Percentiles rank a stretch among this genome's conserved stretches.
phyloP scores from a whole-genome alignment of 2,113 vertebrate genomes.

The Empidonax traillii region DNA sequence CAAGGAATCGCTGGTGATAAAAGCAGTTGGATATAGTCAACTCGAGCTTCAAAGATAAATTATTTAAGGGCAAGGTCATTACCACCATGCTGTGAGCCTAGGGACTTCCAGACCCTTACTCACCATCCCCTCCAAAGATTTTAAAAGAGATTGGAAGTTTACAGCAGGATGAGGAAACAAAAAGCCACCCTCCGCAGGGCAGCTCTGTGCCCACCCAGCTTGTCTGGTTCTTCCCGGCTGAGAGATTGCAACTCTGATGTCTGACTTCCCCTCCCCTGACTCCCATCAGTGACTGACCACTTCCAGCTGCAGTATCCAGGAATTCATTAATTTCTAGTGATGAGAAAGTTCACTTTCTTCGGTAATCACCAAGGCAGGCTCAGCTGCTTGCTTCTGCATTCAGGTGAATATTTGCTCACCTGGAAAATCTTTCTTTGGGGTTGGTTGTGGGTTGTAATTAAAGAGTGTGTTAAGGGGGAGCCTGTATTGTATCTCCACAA shows the following conservation, averaged over 20 bases:
- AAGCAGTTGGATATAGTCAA: not conserved
- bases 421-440: not conserved
- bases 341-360: not conserved
- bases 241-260: not conserved
- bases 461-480: not conserved
- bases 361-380: not conserved
- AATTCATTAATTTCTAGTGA: not conserved
- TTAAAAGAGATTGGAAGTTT: slow-evolving; percentile 4
- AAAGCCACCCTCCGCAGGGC: not conserved
- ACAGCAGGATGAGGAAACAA: not conserved
- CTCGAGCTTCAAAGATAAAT: slow-evolving; percentile 23
- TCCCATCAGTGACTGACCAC: not conserved
- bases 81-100: not conserved
- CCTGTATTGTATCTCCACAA: not conserved
- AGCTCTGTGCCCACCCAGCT: not conserved
- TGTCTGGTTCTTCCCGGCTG: not conserved
- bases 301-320: not conserved
- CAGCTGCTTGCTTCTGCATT: not conserved
- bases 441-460: not conserved
- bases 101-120: not conserved
- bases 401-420: not conserved
- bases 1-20: not conserved
- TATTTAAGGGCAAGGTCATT: not conserved
- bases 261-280: not conserved
- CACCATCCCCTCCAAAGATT: not conserved